These are phyloP conservation scores for Cataglyphis altisquamis DNA, from an alignment of 2,888 invertebrate genomes.

Conservation along the genomic window DNA sequence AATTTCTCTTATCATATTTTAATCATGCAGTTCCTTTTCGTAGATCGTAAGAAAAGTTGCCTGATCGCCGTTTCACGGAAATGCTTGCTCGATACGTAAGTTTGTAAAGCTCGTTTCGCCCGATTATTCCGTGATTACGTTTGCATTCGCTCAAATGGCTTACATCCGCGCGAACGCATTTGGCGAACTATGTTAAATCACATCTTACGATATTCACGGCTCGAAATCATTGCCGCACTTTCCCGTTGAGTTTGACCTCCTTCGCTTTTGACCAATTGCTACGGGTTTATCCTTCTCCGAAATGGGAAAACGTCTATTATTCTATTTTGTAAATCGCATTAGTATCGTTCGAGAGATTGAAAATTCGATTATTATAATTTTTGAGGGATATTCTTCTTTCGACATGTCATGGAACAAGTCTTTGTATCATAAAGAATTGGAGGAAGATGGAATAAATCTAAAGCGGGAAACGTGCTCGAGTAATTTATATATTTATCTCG, in stretches of 20 bases:
- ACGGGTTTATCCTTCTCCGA: constrained; percentile 16
- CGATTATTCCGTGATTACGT: constrained; percentile 63
- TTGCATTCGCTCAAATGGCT: constrained; percentile 68
- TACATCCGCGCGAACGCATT: constrained; percentile 64
- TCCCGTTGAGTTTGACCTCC: constrained; percentile 44
- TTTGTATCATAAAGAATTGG: not conserved
- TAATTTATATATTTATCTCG: no score
- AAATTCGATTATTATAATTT: not conserved
- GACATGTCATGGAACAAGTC: not conserved
- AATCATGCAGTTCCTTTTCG: not conserved
- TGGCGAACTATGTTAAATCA: constrained; percentile 66
- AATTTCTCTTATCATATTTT: not conserved
- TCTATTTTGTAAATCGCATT: not conserved
- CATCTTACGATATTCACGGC: constrained; percentile 60
- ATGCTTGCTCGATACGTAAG: not conserved
- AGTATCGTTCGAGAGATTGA: not conserved
- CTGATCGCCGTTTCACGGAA: constrained; percentile 14
- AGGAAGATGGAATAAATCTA: not conserved
- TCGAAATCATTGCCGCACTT: constrained; percentile 60
- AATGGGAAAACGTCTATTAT: constrained; percentile 7
- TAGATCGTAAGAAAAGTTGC: not conserved
- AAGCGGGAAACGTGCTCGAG: no score
- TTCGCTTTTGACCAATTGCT: constrained; percentile 25
- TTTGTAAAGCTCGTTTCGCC: constrained; percentile 23
- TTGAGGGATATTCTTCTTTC: not conserved